Evolutionary conservation across 2,113 vertebrate genomes (phyloP).

Genomic region (Gambusia affinis): DNA sequence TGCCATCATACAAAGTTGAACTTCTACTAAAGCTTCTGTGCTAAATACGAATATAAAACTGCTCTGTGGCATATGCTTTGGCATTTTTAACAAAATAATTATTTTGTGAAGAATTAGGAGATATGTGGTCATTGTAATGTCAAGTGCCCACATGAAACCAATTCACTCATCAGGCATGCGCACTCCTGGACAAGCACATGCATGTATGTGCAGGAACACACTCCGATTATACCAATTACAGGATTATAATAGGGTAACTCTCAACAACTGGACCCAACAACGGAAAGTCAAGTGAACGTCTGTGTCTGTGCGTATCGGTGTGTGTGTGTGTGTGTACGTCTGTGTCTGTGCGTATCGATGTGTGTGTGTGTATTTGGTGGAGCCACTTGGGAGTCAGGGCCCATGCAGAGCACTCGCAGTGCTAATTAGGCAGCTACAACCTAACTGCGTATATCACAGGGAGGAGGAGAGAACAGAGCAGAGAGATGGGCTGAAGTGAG

Average conservation of each 20-base stretch:
- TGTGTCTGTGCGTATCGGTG: slow-evolving; percentile 14
- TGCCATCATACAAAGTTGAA: no score
- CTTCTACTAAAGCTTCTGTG: not conserved
- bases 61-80: not conserved
- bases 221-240: slow-evolving; percentile 65
- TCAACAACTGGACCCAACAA: slow-evolving; percentile 54
- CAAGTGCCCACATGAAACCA: slow-evolving; percentile 14
- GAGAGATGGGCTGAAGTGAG: slow-evolving; percentile 38
- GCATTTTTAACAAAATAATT: not conserved
- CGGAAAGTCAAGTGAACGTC: slow-evolving; percentile 60
- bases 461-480: slow-evolving; percentile 34
- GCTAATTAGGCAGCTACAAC: slow-evolving; percentile 74
- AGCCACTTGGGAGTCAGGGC: slow-evolving; percentile 52
- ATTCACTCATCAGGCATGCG: slow-evolving; percentile 41
- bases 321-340: slow-evolving; percentile 27
- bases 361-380: slow-evolving; percentile 25
- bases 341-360: slow-evolving; percentile 16
- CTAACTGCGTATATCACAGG: slow-evolving; percentile 66
- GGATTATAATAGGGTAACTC: slow-evolving; percentile 65
- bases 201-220: slow-evolving; percentile 35
- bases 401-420: slow-evolving; percentile 68
- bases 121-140: slow-evolving; percentile 23
- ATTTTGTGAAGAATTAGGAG: not conserved
- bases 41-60: not conserved
- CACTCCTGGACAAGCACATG: slow-evolving; percentile 30